Conservation (phyloP, 2,113 vertebrate genomes). For the Cromileptes altivelis region DNA sequence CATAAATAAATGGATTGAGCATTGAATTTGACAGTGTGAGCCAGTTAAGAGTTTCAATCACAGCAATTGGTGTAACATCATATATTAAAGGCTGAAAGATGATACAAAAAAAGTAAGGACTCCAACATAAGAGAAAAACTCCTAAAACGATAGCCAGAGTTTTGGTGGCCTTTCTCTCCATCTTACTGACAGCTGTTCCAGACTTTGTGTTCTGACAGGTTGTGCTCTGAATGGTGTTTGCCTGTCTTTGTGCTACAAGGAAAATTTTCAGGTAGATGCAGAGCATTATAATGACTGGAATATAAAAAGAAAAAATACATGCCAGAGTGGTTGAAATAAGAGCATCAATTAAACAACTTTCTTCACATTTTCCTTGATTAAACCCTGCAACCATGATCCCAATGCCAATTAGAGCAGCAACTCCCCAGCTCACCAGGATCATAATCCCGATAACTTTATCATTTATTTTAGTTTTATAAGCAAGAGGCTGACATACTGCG, state of each 20-base stretch:
- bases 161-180: conserved; percentile 44
- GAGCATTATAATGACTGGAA: conserved; percentile 35
- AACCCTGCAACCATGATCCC: conserved; percentile 8
- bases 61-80: not conserved
- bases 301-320: conserved; percentile 15
- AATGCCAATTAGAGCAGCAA: conserved; percentile 17
- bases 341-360: conserved; percentile 14
- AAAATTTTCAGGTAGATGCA: conserved; percentile 44
- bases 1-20: too few relatives aligned
- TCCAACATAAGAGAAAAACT: conserved; percentile 29
- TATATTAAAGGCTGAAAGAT: not conserved
- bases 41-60: not conserved
- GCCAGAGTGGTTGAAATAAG: not conserved
- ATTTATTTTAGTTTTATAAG: conserved; percentile 41
- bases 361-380: conserved; percentile 34
- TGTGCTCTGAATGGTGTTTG: conserved; percentile 13
- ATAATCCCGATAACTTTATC: conserved; percentile 3
- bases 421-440: conserved; percentile 38
- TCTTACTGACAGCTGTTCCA: conserved; percentile 10
- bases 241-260: conserved; percentile 43
- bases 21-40: too few relatives aligned
- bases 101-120: conserved; percentile 17
- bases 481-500: conserved; percentile 45
- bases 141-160: conserved; percentile 45
- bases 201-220: not conserved